These are phyloP conservation scores for Mongoloraphidia duomilia DNA, from an alignment of 2,888 invertebrate species.

Conservation along the genomic window DNA sequence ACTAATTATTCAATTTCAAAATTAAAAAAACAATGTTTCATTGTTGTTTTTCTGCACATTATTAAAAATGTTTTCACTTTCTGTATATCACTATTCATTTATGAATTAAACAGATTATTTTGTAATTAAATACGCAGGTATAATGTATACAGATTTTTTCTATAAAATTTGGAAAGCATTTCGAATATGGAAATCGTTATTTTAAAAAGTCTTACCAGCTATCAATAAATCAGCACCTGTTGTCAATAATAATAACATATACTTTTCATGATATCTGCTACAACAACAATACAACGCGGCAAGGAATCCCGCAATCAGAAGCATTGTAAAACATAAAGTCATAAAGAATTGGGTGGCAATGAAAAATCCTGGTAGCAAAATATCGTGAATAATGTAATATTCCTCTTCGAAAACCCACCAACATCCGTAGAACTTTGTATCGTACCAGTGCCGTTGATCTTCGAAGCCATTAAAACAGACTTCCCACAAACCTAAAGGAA, in stretches of 20 bases:
- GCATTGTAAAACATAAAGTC: constrained; percentile 71
- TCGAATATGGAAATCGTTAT: neutral
- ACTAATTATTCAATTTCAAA: too few relatives aligned
- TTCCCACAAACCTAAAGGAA: constrained; percentile 71
- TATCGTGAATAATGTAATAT: constrained; percentile 85
- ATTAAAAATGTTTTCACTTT: too few relatives aligned
- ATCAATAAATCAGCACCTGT: constrained; percentile 58
- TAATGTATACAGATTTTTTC: too few relatives aligned
- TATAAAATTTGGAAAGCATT: neutral
- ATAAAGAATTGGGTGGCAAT: constrained; percentile 89
- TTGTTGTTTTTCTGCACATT: too few relatives aligned
- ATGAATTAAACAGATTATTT: too few relatives aligned
- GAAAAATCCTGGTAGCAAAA: constrained; percentile 81
- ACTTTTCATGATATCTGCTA: constrained; percentile 61
- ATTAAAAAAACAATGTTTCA: too few relatives aligned
- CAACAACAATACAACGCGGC: constrained; percentile 59
- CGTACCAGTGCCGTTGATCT: constrained; percentile 76
- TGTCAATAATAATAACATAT: constrained; percentile 56
- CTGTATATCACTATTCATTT: too few relatives aligned
- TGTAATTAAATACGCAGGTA: too few relatives aligned
- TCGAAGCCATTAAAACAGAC: constrained; percentile 82
- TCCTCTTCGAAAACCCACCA: constrained; percentile 98
- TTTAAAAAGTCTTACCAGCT: constrained; percentile 34
- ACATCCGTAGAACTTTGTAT: constrained; percentile 70
- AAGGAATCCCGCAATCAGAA: constrained; percentile 60